phyloP scores from a whole-genome alignment of 2,797 vertebrate species.

The Falco berigora region DNA sequence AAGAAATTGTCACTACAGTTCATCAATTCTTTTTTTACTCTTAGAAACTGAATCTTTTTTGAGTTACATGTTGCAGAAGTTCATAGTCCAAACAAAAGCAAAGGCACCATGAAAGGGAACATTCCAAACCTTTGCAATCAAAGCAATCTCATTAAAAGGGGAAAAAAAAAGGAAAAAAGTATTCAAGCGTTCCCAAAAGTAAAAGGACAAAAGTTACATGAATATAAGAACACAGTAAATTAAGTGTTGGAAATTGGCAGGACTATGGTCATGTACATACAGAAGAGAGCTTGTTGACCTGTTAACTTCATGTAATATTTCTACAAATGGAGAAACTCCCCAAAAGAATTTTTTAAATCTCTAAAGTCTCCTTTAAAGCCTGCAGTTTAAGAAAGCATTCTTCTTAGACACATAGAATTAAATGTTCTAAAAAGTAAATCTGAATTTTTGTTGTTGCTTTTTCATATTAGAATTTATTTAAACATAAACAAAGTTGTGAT shows the following conservation, averaged over 20 bases:
- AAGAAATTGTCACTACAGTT: neutral
- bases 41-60: neutral
- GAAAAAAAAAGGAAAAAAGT: neutral
- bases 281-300: neutral
- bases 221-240: neutral
- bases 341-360: neutral
- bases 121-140: neutral
- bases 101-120: neutral
- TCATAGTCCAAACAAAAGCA: constrained; percentile 3
- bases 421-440: neutral
- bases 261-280: neutral
- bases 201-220: neutral
- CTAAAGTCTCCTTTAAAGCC: neutral
- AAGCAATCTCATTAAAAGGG: neutral
- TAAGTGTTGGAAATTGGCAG: neutral
- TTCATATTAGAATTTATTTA: neutral
- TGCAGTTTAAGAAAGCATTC: neutral
- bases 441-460: neutral
- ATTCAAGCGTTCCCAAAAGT: neutral
- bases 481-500: neutral
- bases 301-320: neutral
- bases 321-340: neutral
- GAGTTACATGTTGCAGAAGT: neutral
- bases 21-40: neutral
- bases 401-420: neutral